Evolutionary conservation across 2,113 vertebrate genomes (phyloP).

Genomic region (Psittacula cyanocephala): DNA sequence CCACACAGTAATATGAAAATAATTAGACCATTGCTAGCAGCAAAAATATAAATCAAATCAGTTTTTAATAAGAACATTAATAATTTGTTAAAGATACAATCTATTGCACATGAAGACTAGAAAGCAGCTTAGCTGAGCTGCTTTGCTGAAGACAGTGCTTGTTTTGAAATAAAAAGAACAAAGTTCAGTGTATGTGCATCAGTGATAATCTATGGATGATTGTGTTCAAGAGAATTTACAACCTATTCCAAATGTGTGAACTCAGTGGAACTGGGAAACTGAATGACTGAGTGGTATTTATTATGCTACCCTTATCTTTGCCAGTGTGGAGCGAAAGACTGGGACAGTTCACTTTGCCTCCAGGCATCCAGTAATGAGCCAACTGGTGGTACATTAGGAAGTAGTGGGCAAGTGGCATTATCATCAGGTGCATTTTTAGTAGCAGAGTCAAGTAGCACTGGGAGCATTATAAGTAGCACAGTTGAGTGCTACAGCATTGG

Average conservation of each 20-base stretch:
- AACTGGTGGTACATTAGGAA: conserved; percentile 58
- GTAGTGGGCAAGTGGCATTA: conserved; percentile 61
- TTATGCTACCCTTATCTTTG: conserved; percentile 55
- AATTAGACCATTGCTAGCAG: conserved; percentile 67
- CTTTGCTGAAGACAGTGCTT: conserved; percentile 53
- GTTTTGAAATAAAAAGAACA: conserved; percentile 65
- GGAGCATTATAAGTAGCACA: conserved; percentile 56
- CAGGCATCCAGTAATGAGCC: conserved; percentile 69
- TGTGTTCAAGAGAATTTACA: conserved; percentile 43
- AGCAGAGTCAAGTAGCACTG: conserved; percentile 59
- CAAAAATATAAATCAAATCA: conserved; percentile 72
- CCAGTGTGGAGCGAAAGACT: conserved; percentile 33
- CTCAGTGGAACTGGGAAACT: conserved; percentile 49
- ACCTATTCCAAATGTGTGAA: conserved; percentile 10
- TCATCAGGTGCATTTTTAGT: conserved; percentile 66
- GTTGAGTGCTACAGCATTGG: conserved; percentile 23
- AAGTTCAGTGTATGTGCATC: conserved; percentile 28
- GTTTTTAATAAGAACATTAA: conserved; percentile 66
- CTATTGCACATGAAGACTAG: conserved; percentile 43
- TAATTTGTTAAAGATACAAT: conserved; percentile 73
- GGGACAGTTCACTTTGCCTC: conserved; percentile 63
- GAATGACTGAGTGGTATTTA: conserved; percentile 42
- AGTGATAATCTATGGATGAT: conserved; percentile 28
- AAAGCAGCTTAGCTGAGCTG: conserved; percentile 39
- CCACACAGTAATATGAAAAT: conserved; percentile 66